These are phyloP conservation scores for Falco rusticolus DNA, from an alignment of 2,797 vertebrate genomes.

Conservation along the genomic window DNA sequence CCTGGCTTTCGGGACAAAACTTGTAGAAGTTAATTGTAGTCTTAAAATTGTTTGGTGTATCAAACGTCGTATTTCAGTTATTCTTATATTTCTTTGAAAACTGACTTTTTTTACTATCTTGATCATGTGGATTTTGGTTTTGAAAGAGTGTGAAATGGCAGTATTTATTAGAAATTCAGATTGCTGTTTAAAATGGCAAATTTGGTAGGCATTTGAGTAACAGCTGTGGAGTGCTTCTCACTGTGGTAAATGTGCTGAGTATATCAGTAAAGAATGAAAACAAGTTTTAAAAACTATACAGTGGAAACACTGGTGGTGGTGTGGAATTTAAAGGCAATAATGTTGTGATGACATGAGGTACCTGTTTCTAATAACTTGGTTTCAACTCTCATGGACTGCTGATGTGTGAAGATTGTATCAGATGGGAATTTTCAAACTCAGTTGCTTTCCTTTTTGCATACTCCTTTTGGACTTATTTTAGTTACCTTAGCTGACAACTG, in stretches of 20 bases:
- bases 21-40: neutral
- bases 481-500: neutral
- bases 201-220: neutral
- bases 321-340: neutral
- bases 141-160: neutral
- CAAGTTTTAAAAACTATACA: neutral
- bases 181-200: neutral
- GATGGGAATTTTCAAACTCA: neutral
- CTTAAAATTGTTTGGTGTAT: neutral
- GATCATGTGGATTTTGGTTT: neutral
- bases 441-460: neutral
- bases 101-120: neutral
- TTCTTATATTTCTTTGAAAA: neutral
- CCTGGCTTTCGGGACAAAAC: neutral
- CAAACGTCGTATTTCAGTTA: neutral
- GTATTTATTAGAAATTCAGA: neutral
- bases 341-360: neutral
- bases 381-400: neutral
- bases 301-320: neutral
- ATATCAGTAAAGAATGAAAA: neutral
- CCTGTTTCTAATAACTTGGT: neutral
- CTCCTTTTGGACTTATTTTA: neutral
- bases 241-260: neutral
- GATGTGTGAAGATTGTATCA: neutral
- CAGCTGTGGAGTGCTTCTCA: neutral